A percentile compares a stretch with the other conserved stretches of the same genome.
Conservation (phyloP, 2,113 vertebrate species). For the Synchiropus splendidus region DNA sequence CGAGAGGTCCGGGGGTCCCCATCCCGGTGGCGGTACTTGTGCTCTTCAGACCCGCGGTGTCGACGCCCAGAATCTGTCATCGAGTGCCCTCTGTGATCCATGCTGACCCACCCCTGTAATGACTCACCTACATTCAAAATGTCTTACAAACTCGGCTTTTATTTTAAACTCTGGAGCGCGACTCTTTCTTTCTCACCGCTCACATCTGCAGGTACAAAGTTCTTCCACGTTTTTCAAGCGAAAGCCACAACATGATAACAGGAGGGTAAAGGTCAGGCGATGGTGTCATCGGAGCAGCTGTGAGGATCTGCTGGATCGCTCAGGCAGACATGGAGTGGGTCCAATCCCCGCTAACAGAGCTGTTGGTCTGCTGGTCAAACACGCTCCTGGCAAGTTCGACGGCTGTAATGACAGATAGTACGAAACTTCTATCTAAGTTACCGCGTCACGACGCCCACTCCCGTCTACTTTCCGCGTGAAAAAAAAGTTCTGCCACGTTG, state of each 20-base stretch:
- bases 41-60: conserved; percentile 22
- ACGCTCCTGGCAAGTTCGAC: conserved; percentile 25
- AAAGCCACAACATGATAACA: conserved; percentile 26
- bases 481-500: conserved; percentile 42
- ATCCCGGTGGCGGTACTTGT: conserved; percentile 27
- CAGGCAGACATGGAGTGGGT: no score
- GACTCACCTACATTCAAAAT: neutral
- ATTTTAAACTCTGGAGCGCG: no score
- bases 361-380: conserved; percentile 1
- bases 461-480: no score
- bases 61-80: conserved; percentile 18
- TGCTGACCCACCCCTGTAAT: conserved; percentile 18
- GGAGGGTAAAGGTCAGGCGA: conserved; percentile 36
- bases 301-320: no score
- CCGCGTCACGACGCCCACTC: no score
- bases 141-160: neutral
- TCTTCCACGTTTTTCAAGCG: conserved; percentile 32
- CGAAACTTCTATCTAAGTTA: neutral
- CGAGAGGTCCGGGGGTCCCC: conserved; percentile 11
- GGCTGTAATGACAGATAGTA: conserved; percentile 18
- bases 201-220: conserved; percentile 44
- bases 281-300: neutral
- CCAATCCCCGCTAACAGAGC: no score
- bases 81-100: conserved; percentile 48
- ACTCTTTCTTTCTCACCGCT: conserved; percentile 12